phyloP scores from a whole-genome alignment of 2,797 vertebrate genomes.

The Lutjanus campechanus region DNA sequence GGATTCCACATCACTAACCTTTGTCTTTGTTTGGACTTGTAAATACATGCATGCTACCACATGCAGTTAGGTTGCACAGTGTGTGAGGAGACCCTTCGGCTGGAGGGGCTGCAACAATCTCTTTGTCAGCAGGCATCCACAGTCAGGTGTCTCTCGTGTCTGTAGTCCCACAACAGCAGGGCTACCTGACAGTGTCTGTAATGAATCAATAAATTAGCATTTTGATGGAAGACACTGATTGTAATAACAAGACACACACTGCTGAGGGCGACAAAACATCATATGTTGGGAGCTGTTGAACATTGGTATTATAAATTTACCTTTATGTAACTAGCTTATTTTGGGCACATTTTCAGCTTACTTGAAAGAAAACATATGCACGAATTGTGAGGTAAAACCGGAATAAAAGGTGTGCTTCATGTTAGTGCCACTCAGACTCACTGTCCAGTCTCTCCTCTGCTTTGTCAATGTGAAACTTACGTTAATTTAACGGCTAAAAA shows the following conservation, averaged over 20 bases:
- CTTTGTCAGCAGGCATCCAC: not conserved
- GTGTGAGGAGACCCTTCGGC: not conserved
- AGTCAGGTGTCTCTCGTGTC: not conserved
- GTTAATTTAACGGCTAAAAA: not conserved
- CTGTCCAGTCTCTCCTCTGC: not conserved
- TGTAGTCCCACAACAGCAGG: not conserved
- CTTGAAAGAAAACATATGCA: not conserved
- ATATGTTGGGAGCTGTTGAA: not conserved
- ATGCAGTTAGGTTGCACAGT: not conserved
- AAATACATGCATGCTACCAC: not conserved
- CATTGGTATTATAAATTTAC: not conserved
- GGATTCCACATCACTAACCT: not conserved
- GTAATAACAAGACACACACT: conserved; percentile 16
- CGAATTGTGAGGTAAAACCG: not conserved
- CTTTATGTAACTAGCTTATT: not conserved
- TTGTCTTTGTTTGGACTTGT: not conserved
- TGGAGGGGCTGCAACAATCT: not conserved
- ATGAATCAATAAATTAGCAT: not conserved
- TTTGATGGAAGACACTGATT: not conserved
- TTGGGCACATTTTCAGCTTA: not conserved
- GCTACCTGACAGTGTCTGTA: not conserved
- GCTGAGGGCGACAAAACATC: conserved; percentile 38
- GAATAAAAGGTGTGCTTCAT: not conserved
- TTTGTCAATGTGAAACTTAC: not conserved
- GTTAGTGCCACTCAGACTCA: not conserved